phyloP scores from a whole-genome alignment of 2,888 invertebrate species.

The Pterobdella sp. region DNA sequence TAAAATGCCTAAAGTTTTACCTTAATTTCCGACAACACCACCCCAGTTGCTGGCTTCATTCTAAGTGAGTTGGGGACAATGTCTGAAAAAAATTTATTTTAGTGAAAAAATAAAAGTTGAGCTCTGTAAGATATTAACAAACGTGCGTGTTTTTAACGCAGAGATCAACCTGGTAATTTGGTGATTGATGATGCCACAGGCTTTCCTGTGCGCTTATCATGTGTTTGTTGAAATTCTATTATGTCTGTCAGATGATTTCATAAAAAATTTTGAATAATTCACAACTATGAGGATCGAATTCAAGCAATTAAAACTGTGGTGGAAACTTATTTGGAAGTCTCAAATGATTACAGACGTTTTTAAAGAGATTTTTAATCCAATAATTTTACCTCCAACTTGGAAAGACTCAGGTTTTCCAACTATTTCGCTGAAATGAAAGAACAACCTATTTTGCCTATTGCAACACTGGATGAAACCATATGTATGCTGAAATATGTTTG shows the following conservation, averaged over 20 bases:
- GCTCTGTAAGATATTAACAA: background rate
- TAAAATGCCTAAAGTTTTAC: background rate
- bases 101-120: background rate
- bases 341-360: background rate
- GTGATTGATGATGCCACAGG: slow-evolving; percentile 66
- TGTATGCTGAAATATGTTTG: slow-evolving; percentile 61
- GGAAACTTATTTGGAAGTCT: background rate
- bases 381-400: slow-evolving; percentile 66
- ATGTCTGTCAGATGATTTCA: slow-evolving; percentile 59
- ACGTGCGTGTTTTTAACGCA: background rate
- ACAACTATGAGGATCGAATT: no score
- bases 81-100: background rate
- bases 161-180: slow-evolving; percentile 11
- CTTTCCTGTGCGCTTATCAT: slow-evolving; percentile 89
- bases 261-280: no score
- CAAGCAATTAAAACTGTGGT: no score
- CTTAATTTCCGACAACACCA: slow-evolving; percentile 9
- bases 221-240: slow-evolving; percentile 96
- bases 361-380: background rate
- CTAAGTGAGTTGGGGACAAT: background rate
- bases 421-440: slow-evolving; percentile 95
- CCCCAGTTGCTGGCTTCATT: background rate
- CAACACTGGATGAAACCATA: slow-evolving; percentile 98
- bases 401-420: slow-evolving; percentile 90
- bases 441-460: slow-evolving; percentile 87